Evolutionary conservation across 2,797 vertebrate species (phyloP).

Genomic region (Argya squamiceps): DNA sequence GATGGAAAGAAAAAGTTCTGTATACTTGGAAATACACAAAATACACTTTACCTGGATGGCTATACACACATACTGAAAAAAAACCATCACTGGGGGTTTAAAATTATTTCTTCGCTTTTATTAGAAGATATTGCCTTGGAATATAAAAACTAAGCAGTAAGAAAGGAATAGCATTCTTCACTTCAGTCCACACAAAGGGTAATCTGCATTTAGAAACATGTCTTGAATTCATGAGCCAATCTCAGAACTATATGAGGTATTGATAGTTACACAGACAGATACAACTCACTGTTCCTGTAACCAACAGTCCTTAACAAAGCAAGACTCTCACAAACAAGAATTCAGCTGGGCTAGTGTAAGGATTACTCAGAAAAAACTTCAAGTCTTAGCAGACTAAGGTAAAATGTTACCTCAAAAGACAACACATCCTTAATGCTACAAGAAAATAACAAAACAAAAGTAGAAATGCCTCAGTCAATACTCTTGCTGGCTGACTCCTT

Average conservation of each 20-base stretch:
- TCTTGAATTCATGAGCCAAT: background rate
- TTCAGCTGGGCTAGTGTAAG: background rate
- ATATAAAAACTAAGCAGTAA: background rate
- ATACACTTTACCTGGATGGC: background rate
- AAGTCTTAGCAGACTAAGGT: background rate
- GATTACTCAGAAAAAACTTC: background rate
- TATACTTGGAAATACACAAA: background rate
- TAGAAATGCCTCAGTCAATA: background rate
- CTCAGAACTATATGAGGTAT: background rate
- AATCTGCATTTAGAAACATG: background rate
- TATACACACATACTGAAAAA: background rate
- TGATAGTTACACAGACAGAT: background rate
- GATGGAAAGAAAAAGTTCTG: background rate
- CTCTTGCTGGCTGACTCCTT: background rate
- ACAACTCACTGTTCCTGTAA: background rate
- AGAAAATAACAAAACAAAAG: conserved; percentile 48
- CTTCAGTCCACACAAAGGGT: background rate
- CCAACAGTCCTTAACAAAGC: background rate
- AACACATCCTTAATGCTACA: conserved; percentile 11
- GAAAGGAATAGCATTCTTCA: background rate
- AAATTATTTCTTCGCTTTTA: background rate
- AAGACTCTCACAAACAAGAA: background rate
- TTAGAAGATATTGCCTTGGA: background rate
- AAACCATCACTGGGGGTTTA: background rate
- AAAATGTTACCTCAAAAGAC: background rate